Evolutionary conservation across 2,888 invertebrate species (phyloP).

Genomic region (Philonicus albiceps): DNA sequence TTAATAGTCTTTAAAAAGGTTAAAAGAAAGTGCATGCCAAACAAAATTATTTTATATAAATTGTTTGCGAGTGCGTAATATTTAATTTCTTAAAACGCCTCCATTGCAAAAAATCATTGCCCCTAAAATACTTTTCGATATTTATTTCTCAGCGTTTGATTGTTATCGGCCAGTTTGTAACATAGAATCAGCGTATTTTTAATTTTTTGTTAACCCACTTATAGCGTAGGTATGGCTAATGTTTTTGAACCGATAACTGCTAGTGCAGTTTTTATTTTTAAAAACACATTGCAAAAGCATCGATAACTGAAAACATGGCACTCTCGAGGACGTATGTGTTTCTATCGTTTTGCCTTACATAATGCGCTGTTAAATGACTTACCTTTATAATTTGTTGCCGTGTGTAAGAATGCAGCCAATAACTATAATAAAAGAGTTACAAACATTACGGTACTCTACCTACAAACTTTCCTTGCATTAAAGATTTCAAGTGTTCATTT

Average conservation of each 20-base stretch:
- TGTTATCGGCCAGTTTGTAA: not conserved
- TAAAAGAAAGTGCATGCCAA: not conserved
- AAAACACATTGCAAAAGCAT: not conserved
- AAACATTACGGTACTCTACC: not conserved
- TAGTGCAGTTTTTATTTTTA: not conserved
- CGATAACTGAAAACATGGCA: not conserved
- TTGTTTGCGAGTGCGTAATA: not conserved
- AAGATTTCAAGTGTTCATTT: constrained; percentile 4
- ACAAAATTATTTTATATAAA: not conserved
- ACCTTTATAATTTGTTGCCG: not conserved
- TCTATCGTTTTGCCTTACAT: not conserved
- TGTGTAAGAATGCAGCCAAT: not conserved
- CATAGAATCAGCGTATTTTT: not conserved
- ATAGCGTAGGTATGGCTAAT: not conserved
- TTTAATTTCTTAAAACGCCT: not conserved
- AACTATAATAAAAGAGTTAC: not conserved
- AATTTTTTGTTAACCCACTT: not conserved
- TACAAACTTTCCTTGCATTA: not conserved
- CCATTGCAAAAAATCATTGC: not conserved
- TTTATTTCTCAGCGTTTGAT: too few relatives aligned
- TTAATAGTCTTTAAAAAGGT: too few relatives aligned
- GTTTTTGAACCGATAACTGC: not conserved
- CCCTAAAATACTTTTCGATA: not conserved
- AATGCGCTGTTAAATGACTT: not conserved
- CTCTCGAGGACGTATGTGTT: not conserved